Conservation (phyloP, 2,797 vertebrate species). For the Phrynocephalus forsythii region DNA sequence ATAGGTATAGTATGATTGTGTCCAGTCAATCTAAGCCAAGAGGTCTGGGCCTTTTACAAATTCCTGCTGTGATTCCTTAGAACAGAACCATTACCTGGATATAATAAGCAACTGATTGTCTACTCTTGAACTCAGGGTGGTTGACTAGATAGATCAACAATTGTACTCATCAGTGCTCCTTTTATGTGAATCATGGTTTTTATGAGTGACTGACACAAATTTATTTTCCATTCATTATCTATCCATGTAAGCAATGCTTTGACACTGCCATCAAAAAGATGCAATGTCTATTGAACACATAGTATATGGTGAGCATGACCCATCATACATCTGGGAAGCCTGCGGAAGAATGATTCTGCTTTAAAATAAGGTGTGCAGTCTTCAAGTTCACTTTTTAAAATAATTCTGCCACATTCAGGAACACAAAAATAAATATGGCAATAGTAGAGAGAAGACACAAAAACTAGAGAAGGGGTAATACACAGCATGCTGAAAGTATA, state of each 20-base stretch:
- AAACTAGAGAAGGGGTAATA: not conserved
- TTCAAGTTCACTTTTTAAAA: not conserved
- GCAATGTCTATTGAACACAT: not conserved
- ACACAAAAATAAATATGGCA: not conserved
- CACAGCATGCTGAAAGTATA: slow-evolving; percentile 15
- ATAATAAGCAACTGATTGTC: not conserved
- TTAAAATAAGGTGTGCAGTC: not conserved
- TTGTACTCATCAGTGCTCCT: not conserved
- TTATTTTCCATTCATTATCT: slow-evolving; percentile 40
- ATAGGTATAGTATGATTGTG: too few species aligned
- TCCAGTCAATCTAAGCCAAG: not conserved
- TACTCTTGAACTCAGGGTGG: not conserved
- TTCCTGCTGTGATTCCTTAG: not conserved
- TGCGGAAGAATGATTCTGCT: not conserved
- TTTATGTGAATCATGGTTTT: not conserved
- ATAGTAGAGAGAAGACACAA: not conserved
- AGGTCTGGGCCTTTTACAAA: not conserved
- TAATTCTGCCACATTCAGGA: not conserved
- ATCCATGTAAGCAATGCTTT: not conserved
- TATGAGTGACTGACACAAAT: slow-evolving; percentile 36
- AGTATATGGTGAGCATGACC: not conserved
- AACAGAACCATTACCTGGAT: not conserved
- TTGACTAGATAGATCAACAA: not conserved
- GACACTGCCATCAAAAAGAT: too few species aligned
- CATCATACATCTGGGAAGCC: not conserved